These are phyloP conservation scores for Bombus superbus DNA, from an alignment of 1,140 invertebrate species.

Conservation along the genomic window DNA sequence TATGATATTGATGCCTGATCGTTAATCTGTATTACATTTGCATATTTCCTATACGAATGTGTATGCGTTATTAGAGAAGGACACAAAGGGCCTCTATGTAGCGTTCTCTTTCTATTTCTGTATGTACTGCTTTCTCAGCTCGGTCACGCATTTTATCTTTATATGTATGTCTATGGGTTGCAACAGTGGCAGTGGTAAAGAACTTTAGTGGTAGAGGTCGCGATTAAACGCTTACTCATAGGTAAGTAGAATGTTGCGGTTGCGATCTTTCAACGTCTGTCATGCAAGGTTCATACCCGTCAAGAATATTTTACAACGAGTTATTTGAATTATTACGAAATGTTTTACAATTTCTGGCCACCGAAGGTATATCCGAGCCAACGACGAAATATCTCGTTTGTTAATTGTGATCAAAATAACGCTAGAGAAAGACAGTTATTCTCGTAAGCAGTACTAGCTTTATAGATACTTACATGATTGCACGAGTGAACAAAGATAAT, in stretches of 20 bases:
- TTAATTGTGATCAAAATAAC: constrained; percentile 3
- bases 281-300: neutral
- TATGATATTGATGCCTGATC: too few relatives aligned
- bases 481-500: constrained; percentile 26
- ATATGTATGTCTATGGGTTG: neutral
- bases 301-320: neutral
- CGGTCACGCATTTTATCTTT: too few relatives aligned
- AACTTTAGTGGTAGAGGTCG: constrained; percentile 41
- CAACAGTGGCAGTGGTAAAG: neutral
- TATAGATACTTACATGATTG: constrained; percentile 14
- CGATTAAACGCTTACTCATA: constrained; percentile 30
- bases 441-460: neutral
- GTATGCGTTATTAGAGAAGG: too few relatives aligned
- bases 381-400: neutral
- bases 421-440: neutral
- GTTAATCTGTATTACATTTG: too few relatives aligned
- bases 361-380: neutral
- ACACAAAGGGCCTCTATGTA: too few relatives aligned
- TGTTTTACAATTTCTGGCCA: neutral
- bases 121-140: too few relatives aligned
- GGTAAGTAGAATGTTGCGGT: constrained; percentile 11
- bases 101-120: too few relatives aligned
- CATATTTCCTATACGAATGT: too few relatives aligned
- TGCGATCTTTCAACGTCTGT: neutral
- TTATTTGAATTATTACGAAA: neutral